A percentile compares a stretch with the other conserved stretches of the same genome.
These are phyloP conservation scores for Andrena dorsata DNA, from an alignment of 2,888 invertebrate genomes.

Conservation along the genomic window DNA sequence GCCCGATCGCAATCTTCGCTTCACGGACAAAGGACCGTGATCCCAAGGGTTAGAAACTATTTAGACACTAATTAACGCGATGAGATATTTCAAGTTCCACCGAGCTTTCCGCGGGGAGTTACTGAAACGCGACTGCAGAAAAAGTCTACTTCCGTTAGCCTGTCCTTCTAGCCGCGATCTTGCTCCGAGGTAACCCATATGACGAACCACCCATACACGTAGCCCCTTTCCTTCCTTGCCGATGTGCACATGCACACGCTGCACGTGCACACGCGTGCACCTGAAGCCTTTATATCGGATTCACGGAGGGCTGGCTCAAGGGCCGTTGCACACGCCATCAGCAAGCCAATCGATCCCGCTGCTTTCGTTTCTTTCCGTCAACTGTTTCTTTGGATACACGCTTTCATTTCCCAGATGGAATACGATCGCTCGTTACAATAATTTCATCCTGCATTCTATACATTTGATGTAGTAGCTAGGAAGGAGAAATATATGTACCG, in stretches of 20 bases:
- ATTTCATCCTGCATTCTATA: too few relatives aligned
- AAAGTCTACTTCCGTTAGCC: slow-evolving; percentile 56
- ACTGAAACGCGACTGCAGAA: slow-evolving; percentile 62
- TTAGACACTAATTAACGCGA: slow-evolving; percentile 36
- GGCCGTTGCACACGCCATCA: slow-evolving; percentile 40
- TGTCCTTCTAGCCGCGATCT: slow-evolving; percentile 62
- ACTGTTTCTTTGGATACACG: slow-evolving; percentile 40
- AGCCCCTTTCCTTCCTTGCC: neutral
- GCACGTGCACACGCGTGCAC: slow-evolving; percentile 10
- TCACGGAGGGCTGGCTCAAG: slow-evolving; percentile 46
- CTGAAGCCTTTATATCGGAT: slow-evolving; percentile 48
- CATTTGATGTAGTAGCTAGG: too few relatives aligned
- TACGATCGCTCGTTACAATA: neutral
- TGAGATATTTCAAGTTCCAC: slow-evolving; percentile 36
- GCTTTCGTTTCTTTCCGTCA: slow-evolving; percentile 48
- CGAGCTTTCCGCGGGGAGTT: slow-evolving; percentile 52
- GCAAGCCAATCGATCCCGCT: slow-evolving; percentile 60
- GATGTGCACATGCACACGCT: slow-evolving; percentile 36
- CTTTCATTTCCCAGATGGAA: neutral
- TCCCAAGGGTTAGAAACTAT: slow-evolving; percentile 51
- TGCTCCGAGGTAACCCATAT: slow-evolving; percentile 61
- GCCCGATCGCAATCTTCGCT: slow-evolving; percentile 47
- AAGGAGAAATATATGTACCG: too few relatives aligned
- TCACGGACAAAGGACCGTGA: slow-evolving; percentile 41
- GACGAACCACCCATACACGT: slow-evolving; percentile 56